Evolutionary conservation across 2,888 invertebrate genomes (phyloP).

Genomic region (Eudemis profundana): DNA sequence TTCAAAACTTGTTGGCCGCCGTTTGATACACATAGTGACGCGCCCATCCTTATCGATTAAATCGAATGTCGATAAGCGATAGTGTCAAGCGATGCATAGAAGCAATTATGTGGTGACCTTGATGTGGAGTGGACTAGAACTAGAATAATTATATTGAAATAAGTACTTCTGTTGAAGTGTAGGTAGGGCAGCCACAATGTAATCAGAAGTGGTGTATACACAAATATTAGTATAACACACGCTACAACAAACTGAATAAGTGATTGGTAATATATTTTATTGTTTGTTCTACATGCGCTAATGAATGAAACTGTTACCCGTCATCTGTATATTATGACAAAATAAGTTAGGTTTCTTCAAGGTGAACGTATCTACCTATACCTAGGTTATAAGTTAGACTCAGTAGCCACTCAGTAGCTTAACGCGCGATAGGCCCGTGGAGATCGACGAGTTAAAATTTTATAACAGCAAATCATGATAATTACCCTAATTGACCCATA

Average conservation of each 20-base stretch:
- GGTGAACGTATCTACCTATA: too few relatives aligned
- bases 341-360: too few relatives aligned
- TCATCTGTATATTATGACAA: too few relatives aligned
- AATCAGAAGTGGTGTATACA: not conserved
- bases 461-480: too few relatives aligned
- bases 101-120: constrained; percentile 43
- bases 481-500: too few relatives aligned
- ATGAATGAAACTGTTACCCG: too few relatives aligned
- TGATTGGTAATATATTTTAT: not conserved
- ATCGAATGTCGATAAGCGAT: constrained; percentile 39
- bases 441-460: too few relatives aligned
- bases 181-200: constrained; percentile 22
- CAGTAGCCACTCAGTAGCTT: too few relatives aligned
- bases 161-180: constrained; percentile 16
- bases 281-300: too few relatives aligned
- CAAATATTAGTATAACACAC: constrained; percentile 4
- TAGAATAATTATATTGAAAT: constrained; percentile 30
- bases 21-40: constrained; percentile 23
- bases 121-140: constrained; percentile 25
- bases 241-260: not conserved
- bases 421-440: too few relatives aligned
- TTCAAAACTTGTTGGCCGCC: constrained; percentile 9
- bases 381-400: too few relatives aligned
- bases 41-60: constrained; percentile 42
- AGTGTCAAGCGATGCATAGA: constrained; percentile 38